phyloP scores from a whole-genome alignment of 2,113 vertebrate species.

The Colistium nudipinnis region DNA sequence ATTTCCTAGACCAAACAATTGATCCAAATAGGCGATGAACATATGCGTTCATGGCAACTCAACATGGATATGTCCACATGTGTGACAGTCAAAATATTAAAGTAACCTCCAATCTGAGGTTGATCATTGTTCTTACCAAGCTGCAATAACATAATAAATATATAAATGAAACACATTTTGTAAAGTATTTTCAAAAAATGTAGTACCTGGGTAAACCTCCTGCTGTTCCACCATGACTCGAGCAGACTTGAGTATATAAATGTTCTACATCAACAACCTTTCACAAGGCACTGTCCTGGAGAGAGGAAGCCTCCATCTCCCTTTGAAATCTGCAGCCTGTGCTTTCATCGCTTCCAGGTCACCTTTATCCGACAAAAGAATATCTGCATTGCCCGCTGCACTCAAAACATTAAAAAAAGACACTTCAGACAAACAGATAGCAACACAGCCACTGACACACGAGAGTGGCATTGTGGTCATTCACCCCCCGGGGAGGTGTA shows the following conservation, averaged over 20 bases:
- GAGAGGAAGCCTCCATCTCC: conserved; percentile 22
- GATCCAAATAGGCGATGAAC: no score
- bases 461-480: conserved; percentile 7
- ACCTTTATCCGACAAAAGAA: conserved; percentile 54
- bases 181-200: no score
- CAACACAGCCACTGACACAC: conserved; percentile 8
- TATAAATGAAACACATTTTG: background rate
- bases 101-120: background rate
- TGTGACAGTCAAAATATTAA: no score
- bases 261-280: conserved; percentile 33
- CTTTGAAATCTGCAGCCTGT: conserved; percentile 60
- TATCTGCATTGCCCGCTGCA: conserved; percentile 36
- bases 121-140: background rate
- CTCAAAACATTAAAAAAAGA: conserved; percentile 19
- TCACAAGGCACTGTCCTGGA: conserved; percentile 32
- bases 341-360: conserved; percentile 46
- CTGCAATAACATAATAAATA: background rate
- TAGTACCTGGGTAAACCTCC: background rate
- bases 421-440: conserved; percentile 30
- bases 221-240: background rate
- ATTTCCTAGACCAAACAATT: background rate
- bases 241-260: conserved; percentile 4
- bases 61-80: no score
- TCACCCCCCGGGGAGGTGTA: conserved; percentile 25
- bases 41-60: no score